Percentiles rank a stretch among this genome's conserved stretches.
phyloP scores from a whole-genome alignment of 2,113 vertebrate genomes.

The Alethe castanea region DNA sequence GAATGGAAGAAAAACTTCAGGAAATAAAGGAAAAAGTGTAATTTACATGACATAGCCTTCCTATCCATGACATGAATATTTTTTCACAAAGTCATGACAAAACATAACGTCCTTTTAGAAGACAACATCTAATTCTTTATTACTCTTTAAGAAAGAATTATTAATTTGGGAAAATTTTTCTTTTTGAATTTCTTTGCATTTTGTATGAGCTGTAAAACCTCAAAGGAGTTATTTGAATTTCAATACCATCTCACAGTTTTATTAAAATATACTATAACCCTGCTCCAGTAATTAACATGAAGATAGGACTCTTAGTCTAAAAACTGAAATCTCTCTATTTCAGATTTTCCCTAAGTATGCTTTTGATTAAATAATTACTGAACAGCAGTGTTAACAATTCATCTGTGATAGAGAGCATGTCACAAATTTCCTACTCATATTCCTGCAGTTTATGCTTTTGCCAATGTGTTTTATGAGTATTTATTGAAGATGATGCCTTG shows the following conservation, averaged over 20 bases:
- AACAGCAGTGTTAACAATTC: slow-evolving; percentile 12
- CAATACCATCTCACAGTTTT: slow-evolving; percentile 42
- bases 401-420: background rate
- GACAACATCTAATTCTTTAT: background rate
- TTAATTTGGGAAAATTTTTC: slow-evolving; percentile 30
- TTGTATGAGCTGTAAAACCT: slow-evolving; percentile 51
- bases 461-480: slow-evolving; percentile 47
- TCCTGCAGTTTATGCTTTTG: slow-evolving; percentile 41
- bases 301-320: slow-evolving; percentile 32
- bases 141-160: slow-evolving; percentile 21
- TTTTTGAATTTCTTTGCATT: slow-evolving; percentile 51
- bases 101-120: background rate
- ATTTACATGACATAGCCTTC: slow-evolving; percentile 11
- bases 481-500: slow-evolving; percentile 56
- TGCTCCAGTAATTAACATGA: slow-evolving; percentile 59
- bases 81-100: background rate
- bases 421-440: background rate
- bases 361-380: slow-evolving; percentile 59
- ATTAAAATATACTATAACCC: slow-evolving; percentile 63
- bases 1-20: slow-evolving; percentile 2
- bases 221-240: slow-evolving; percentile 60
- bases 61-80: slow-evolving; percentile 6
- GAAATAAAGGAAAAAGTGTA: background rate
- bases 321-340: slow-evolving; percentile 9
- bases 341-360: slow-evolving; percentile 13